A percentile compares a stretch with the other conserved stretches of the same genome.
Conservation (phyloP, 2,797 vertebrate species). For the Momotus momota region DNA sequence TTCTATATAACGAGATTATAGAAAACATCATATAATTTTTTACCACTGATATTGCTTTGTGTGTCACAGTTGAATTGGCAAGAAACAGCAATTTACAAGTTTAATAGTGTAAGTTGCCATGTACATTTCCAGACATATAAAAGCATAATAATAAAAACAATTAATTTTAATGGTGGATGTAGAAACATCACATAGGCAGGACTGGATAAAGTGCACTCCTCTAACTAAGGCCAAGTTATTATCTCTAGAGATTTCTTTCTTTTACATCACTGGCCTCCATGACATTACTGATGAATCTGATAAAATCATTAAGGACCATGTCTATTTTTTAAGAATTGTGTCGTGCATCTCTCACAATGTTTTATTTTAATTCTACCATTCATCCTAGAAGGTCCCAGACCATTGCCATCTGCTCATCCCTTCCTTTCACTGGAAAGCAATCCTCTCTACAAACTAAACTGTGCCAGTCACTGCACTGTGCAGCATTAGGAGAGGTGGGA, state of each 20-base stretch:
- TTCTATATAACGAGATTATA: background rate
- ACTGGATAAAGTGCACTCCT: background rate
- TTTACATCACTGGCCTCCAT: background rate
- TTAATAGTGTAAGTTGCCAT: background rate
- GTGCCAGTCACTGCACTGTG: background rate
- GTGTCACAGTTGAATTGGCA: slow-evolving; percentile 19
- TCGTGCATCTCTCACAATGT: background rate
- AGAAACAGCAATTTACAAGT: background rate
- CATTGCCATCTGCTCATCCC: background rate
- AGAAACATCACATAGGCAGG: background rate
- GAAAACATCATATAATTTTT: background rate
- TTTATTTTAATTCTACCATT: background rate
- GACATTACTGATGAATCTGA: background rate
- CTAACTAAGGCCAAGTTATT: background rate
- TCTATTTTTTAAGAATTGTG: background rate
- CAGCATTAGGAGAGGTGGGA: background rate
- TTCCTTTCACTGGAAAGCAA: background rate
- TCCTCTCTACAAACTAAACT: background rate
- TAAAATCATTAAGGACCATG: background rate
- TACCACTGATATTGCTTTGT: background rate
- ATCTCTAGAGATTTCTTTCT: background rate
- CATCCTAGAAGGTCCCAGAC: background rate
- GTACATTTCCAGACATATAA: background rate
- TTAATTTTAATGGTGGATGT: background rate
- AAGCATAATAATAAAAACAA: background rate